Base-by-base conservation (phyloP, 1,140 invertebrate species). In the Melitaea cinxia region DNA sequence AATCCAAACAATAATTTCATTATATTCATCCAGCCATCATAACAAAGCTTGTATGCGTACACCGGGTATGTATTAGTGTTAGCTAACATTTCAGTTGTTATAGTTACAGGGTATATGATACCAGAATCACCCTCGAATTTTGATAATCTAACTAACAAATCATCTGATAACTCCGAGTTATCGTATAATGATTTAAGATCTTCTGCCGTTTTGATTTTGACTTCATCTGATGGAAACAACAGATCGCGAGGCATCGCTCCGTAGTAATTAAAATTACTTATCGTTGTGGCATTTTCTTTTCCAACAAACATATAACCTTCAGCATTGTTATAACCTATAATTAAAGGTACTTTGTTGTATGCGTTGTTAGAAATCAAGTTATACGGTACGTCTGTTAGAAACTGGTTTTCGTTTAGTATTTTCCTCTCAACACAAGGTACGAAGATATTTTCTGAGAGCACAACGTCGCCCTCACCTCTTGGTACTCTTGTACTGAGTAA, bases 301-400 rank as follows among this genome's bases (percentile, higher is more conserved):
- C 78, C 83, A 55, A 70, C 68, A 30, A 89, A 88, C 76, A 85
- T 80, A 7, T 76, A 79, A 10, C 85, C 87, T 70, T 89, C 87
- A n/a, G 80, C 81, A 45, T 53, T 82, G 55, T 85, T 89, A 47
- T 75, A 76, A 0, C 87, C 87, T 14, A 85, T 77, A 5, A 89
- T 82, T 0, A 87, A 15, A 9, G 87, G 85, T 0, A 88, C 70
- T 65, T 82, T 81, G 19, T 75, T 76, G 55, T 76, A 85, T 24
- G 68, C 7, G 1, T 78, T 77, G 30, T 49, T 68, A 0, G 21
- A 58, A 3, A 88, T 61, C 28, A 85, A 57, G 60, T 82, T 81
- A 21, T 80, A 83, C 5, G 87, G 87, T 19, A 55, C 68, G 24
- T 85, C 85, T 4, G 68, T 45, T 24, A 89, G 37, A 21, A 89